These are phyloP conservation scores for Pipra filicauda DNA, from an alignment of 2,113 vertebrate genomes.

Conservation along the genomic window DNA sequence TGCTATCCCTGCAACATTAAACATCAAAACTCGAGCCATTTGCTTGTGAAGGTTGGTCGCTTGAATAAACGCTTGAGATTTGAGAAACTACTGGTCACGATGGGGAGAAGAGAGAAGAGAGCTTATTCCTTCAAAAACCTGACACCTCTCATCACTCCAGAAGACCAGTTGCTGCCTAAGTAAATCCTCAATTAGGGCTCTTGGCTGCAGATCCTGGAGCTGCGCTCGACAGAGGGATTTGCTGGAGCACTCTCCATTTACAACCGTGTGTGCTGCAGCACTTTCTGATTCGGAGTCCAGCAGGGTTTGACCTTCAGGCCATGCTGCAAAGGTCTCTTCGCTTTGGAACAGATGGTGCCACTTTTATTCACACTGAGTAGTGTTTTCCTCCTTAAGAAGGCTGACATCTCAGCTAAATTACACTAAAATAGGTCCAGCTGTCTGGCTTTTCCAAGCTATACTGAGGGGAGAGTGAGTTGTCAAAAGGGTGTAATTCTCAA, in stretches of 20 bases:
- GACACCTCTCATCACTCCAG: neutral
- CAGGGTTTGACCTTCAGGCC: constrained; percentile 39
- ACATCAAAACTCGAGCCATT: constrained; percentile 66
- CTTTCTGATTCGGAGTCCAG: neutral
- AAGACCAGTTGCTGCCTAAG: neutral
- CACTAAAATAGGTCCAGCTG: neutral
- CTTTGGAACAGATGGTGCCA: constrained; percentile 9
- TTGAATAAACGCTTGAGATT: constrained; percentile 46
- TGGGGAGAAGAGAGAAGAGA: neutral
- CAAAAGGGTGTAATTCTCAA: neutral
- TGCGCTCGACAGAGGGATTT: rapidly evolving
- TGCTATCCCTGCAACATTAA: constrained; percentile 55
- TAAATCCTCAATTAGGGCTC: constrained; percentile 6
- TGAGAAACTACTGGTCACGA: constrained; percentile 42
- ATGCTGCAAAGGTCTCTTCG: neutral
- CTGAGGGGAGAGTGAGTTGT: neutral
- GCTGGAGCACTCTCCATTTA: neutral
- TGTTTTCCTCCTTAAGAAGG: neutral
- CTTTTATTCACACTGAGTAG: neutral
- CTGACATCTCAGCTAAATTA: neutral
- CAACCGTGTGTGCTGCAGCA: neutral
- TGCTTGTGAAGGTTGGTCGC: constrained; percentile 36
- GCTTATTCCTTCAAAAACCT: constrained; percentile 22
- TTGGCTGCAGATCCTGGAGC: constrained; percentile 1
- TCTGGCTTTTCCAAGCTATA: neutral